Percentiles rank a stretch among this genome's conserved stretches.
These are phyloP conservation scores for Xiphias gladius DNA, from an alignment of 2,113 vertebrate species.

Conservation along the genomic window DNA sequence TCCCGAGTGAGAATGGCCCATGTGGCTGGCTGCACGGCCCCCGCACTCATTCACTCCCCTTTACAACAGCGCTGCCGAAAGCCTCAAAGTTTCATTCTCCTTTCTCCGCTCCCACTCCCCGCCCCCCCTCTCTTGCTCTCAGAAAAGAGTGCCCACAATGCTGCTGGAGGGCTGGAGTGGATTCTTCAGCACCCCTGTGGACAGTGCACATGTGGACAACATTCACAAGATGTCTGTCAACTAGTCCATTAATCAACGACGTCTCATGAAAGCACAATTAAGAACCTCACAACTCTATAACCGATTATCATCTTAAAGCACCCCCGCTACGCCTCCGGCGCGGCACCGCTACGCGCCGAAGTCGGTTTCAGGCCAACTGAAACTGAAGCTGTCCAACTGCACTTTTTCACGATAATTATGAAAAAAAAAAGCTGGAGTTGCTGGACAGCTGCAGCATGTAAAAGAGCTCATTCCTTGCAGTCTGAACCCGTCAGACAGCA, in stretches of 20 bases:
- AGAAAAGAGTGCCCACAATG: conserved; percentile 78
- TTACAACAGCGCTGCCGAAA: conserved; percentile 72
- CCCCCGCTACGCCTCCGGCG: conserved; percentile 40
- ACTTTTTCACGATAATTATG: conserved; percentile 34
- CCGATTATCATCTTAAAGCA: conserved; percentile 65
- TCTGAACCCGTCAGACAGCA: conserved; percentile 11
- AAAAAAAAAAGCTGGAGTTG: conserved; percentile 51
- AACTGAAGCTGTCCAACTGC: conserved; percentile 9
- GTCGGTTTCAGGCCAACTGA: not conserved
- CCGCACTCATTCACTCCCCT: conserved; percentile 72
- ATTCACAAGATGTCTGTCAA: conserved; percentile 78
- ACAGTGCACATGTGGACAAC: conserved; percentile 81
- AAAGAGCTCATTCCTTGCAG: conserved; percentile 42
- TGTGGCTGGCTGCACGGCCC: conserved; percentile 88
- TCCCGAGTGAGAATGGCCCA: conserved; percentile 97
- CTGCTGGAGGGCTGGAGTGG: conserved; percentile 72
- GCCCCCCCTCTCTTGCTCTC: conserved; percentile 33
- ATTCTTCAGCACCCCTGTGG: conserved; percentile 83
- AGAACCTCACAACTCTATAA: conserved; percentile 63
- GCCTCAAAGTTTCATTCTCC: conserved; percentile 80
- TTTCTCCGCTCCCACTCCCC: conserved; percentile 53
- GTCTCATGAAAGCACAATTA: conserved; percentile 78
- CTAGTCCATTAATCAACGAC: conserved; percentile 77
- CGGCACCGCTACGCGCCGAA: conserved; percentile 11
- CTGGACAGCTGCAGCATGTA: conserved; percentile 50